Percentiles rank a stretch among this genome's conserved stretches.
Evolutionary conservation across 2,797 vertebrate genomes (phyloP).

Genomic region (Scolopax rusticola): DNA sequence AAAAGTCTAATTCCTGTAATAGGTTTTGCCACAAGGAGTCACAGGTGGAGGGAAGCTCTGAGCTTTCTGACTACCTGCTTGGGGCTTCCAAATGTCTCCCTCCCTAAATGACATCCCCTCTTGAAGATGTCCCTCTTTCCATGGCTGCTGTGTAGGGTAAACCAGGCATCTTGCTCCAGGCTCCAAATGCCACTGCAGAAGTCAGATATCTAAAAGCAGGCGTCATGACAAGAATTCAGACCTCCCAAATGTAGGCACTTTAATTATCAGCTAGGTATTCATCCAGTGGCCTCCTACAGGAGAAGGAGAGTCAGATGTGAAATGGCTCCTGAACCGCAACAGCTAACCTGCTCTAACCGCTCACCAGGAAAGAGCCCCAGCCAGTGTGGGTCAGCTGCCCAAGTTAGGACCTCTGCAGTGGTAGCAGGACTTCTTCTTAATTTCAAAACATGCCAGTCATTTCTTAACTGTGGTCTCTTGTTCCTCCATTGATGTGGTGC

Average conservation of each 20-base stretch:
- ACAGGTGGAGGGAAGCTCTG: not conserved
- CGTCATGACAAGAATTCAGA: not conserved
- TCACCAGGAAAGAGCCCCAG: accelerated
- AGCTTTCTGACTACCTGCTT: not conserved
- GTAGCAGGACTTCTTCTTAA: not conserved
- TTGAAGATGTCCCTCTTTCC: not conserved
- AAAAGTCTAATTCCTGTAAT: not conserved
- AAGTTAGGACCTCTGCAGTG: too few species aligned
- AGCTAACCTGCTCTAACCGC: too few species aligned
- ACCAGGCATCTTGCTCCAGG: not conserved
- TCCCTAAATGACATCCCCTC: accelerated
- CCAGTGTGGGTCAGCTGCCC: not conserved
- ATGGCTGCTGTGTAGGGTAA: not conserved
- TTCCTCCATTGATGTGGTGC: not conserved
- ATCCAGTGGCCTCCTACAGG: not conserved
- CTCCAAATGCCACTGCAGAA: not conserved
- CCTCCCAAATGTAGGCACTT: not conserved
- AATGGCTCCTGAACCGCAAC: accelerated
- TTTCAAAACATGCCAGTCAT: not conserved
- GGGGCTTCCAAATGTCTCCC: not conserved
- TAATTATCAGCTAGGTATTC: not conserved
- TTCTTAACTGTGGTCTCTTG: not conserved
- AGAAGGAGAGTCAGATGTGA: not conserved
- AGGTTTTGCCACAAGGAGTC: not conserved
- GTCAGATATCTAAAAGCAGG: not conserved